Evolutionary conservation across 2,888 invertebrate species (phyloP).

Genomic region (Tinea semifulvella): DNA sequence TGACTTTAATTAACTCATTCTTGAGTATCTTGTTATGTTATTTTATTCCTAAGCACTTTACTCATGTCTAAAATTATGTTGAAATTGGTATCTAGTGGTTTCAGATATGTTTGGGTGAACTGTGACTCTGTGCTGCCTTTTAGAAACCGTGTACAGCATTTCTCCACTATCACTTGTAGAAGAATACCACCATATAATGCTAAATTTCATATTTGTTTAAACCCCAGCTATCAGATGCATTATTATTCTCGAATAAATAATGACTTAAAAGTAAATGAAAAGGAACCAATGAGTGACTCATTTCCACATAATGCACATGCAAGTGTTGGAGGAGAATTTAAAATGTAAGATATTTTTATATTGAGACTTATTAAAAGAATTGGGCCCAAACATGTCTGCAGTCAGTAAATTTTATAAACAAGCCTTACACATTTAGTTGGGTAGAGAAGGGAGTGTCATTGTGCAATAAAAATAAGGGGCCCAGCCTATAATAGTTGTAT

Average conservation of each 20-base stretch:
- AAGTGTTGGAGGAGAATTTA: neutral
- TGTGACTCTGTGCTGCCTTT: conserved; percentile 34
- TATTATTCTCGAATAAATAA: neutral
- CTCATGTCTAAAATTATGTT: conserved; percentile 37
- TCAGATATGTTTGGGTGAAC: conserved; percentile 48
- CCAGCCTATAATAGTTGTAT: no score
- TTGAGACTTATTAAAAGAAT: no score
- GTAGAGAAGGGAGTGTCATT: no score
- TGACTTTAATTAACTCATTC: neutral
- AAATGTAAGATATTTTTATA: neutral
- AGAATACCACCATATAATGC: conserved; percentile 29
- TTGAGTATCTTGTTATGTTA: neutral
- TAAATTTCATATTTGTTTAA: conserved; percentile 24
- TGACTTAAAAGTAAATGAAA: neutral
- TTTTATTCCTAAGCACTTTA: neutral
- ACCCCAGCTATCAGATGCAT: conserved; percentile 17
- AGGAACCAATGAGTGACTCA: neutral
- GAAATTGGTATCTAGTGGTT: conserved; percentile 58
- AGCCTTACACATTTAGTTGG: no score
- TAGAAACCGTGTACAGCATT: conserved; percentile 36
- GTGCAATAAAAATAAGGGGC: no score
- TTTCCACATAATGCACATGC: neutral
- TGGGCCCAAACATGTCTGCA: no score
- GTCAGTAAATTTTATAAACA: no score
- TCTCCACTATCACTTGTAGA: conserved; percentile 33